phyloP scores from a whole-genome alignment of 2,797 vertebrate species.

The Diplodus puntazzo region DNA sequence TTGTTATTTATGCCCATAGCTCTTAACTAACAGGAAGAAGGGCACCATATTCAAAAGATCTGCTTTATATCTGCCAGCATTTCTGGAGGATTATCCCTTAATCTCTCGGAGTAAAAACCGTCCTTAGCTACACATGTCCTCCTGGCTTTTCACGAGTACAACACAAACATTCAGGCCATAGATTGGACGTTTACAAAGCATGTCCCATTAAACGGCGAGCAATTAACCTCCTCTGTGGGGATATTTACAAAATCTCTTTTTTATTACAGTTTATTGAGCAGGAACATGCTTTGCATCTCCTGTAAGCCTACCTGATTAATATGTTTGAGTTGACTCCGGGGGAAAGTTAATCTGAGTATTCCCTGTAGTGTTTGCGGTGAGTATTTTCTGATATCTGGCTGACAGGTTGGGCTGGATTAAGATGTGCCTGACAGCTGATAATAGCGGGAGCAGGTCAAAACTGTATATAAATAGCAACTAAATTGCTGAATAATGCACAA shows the following conservation, averaged over 20 bases:
- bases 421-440: slow-evolving; percentile 38
- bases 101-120: slow-evolving; percentile 57
- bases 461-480: slow-evolving; percentile 27
- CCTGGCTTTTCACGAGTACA: slow-evolving; percentile 37
- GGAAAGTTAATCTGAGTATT: slow-evolving; percentile 73
- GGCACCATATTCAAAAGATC: slow-evolving; percentile 59
- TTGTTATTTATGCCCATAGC: slow-evolving; percentile 37
- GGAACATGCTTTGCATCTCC: slow-evolving; percentile 64
- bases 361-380: slow-evolving; percentile 68
- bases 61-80: slow-evolving; percentile 61
- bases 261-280: slow-evolving; percentile 71
- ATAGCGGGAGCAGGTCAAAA: slow-evolving; percentile 38
- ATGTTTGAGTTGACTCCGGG: slow-evolving; percentile 63
- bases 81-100: slow-evolving; percentile 71
- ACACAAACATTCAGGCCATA: slow-evolving; percentile 58
- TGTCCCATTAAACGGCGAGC: slow-evolving; percentile 65
- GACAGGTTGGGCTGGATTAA: slow-evolving; percentile 65
- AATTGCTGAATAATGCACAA: slow-evolving; percentile 35
- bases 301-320: slow-evolving; percentile 74
- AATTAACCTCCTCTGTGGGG: slow-evolving; percentile 68
- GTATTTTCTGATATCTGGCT: slow-evolving; percentile 62
- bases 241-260: slow-evolving; percentile 68
- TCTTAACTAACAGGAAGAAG: slow-evolving; percentile 33
- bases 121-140: slow-evolving; percentile 58
- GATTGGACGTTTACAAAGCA: slow-evolving; percentile 57